Evolutionary conservation across 2,797 vertebrate genomes (phyloP).

Genomic region (Synanceia verrucosa): DNA sequence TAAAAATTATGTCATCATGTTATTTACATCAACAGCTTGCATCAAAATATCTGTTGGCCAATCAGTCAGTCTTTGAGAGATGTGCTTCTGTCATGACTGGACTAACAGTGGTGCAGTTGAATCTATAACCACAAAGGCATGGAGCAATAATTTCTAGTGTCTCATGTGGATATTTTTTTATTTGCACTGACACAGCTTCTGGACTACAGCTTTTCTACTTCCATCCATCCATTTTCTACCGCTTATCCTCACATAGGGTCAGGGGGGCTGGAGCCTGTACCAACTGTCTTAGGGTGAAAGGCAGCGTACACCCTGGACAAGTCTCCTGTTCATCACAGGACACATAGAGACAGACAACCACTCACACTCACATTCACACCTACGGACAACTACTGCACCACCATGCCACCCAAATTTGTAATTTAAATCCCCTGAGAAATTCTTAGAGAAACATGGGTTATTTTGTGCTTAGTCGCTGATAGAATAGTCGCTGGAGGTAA

Average conservation of each 20-base stretch:
- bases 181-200: background rate
- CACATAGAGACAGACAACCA: too few relatives aligned
- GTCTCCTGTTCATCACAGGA: too few relatives aligned
- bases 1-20: background rate
- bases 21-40: background rate
- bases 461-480: background rate
- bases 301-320: too few relatives aligned
- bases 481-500: background rate
- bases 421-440: conserved; percentile 1
- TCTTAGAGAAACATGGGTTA: background rate
- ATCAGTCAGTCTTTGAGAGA: too few relatives aligned
- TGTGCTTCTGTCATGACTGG: background rate
- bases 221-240: too few relatives aligned
- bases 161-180: background rate
- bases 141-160: background rate
- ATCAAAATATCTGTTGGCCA: background rate
- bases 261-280: too few relatives aligned
- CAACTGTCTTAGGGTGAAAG: too few relatives aligned
- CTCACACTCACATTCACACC: too few relatives aligned
- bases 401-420: background rate
- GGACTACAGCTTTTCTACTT: too few relatives aligned
- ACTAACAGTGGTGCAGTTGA: background rate
- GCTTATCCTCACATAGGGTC: too few relatives aligned
- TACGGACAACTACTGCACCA: too few relatives aligned
- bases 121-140: background rate